Evolutionary conservation across 2,888 invertebrate genomes (phyloP).

Genomic region (Drosophila infuscata): DNA sequence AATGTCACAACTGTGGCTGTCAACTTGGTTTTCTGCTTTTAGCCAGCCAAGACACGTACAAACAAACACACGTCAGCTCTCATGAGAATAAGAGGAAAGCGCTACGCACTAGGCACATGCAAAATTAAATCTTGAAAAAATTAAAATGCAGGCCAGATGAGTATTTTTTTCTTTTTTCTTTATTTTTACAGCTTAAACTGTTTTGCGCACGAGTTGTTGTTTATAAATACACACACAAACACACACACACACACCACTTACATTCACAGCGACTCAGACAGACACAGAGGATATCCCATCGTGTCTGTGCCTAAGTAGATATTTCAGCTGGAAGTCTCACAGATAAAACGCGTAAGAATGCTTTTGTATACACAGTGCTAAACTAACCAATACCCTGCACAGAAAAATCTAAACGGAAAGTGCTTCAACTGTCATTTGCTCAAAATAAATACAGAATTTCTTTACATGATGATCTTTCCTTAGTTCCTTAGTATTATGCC

Average conservation of each 20-base stretch:
- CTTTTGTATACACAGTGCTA: not conserved
- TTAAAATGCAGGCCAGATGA: constrained; percentile 75
- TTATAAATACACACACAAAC: constrained; percentile 39
- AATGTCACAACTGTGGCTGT: constrained; percentile 57
- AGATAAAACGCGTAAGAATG: constrained; percentile 31
- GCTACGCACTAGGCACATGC: constrained; percentile 63
- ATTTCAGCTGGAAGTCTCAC: constrained; percentile 56
- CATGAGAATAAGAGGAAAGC: constrained; percentile 13
- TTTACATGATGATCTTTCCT: not conserved
- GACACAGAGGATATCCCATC: constrained; percentile 21
- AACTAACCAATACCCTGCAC: not conserved
- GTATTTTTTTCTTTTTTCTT: constrained; percentile 34
- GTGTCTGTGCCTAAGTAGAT: constrained; percentile 64
- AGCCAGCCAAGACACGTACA: constrained; percentile 2
- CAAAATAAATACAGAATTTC: not conserved
- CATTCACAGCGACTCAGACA: constrained; percentile 12
- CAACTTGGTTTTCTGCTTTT: constrained; percentile 31
- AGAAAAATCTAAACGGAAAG: not conserved
- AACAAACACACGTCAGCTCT: constrained; percentile 9
- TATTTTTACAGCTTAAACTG: constrained; percentile 43
- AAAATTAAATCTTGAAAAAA: constrained; percentile 78
- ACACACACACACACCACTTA: constrained; percentile 23
- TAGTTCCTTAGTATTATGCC: not conserved
- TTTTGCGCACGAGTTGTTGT: constrained; percentile 65
- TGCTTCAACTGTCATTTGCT: not conserved